Conservation (phyloP, 2,888 invertebrate species). For the Himalopsyche anomala region DNA sequence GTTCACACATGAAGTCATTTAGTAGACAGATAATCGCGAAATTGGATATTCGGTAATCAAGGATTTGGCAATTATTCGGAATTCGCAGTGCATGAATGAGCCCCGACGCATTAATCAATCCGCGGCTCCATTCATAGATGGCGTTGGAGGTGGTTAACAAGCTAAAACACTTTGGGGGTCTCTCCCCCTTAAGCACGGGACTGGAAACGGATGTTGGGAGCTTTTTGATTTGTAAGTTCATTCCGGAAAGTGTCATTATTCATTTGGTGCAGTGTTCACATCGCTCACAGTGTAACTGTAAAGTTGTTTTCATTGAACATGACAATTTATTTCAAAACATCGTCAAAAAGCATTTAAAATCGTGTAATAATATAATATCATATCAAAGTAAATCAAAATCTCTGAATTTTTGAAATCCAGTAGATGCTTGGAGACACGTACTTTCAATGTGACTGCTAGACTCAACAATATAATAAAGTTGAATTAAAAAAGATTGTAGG, state of each 20-base stretch:
- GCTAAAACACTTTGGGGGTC: constrained; percentile 35
- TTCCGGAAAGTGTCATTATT: constrained; percentile 54
- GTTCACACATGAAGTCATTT: constrained; percentile 7
- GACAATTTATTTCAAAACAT: not conserved
- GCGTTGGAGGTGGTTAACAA: constrained; percentile 28
- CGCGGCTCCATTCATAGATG: not conserved
- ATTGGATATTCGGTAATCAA: constrained; percentile 16
- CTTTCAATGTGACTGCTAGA: no score
- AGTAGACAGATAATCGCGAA: not conserved
- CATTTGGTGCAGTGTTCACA: constrained; percentile 41
- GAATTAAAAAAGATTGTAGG: no score
- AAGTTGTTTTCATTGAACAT: not conserved
- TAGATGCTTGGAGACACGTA: no score
- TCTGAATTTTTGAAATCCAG: no score
- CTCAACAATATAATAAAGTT: no score
- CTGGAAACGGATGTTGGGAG: constrained; percentile 33
- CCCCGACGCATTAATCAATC: constrained; percentile 44
- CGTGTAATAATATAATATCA: no score
- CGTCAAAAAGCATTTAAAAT: no score
- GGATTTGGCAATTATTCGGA: constrained; percentile 13
- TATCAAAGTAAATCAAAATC: no score
- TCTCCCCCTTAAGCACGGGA: not conserved
- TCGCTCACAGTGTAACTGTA: not conserved
- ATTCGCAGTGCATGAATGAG: not conserved
- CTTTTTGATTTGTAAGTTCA: constrained; percentile 60